A percentile compares a stretch with the other conserved stretches of the same genome.
These are phyloP conservation scores for Pristionchus exspectatus DNA, from an alignment of 2,888 invertebrate genomes.

Conservation along the genomic window DNA sequence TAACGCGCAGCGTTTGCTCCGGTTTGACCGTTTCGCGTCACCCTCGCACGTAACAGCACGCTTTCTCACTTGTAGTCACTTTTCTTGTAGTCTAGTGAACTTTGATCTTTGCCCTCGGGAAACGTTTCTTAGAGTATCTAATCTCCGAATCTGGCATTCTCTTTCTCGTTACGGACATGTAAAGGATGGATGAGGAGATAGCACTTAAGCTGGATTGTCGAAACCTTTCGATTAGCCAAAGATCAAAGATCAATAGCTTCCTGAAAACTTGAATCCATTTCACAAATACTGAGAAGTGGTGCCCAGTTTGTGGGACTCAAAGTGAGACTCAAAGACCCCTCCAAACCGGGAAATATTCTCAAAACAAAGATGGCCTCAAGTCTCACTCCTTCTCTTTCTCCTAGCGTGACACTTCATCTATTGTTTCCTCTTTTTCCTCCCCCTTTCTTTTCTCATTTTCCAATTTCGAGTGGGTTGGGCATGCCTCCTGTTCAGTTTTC, in stretches of 20 bases:
- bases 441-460: neutral
- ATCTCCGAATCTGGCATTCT: neutral
- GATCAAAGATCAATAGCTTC: too few species aligned
- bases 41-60: neutral
- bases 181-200: neutral
- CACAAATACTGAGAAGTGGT: too few species aligned
- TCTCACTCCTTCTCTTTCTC: neutral
- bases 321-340: neutral
- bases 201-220: neutral
- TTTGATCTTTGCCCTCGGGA: neutral
- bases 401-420: constrained; percentile 6
- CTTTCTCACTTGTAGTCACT: neutral
- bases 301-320: neutral
- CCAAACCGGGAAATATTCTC: neutral
- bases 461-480: neutral
- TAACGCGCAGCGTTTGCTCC: neutral
- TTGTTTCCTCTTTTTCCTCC: neutral
- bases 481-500: neutral
- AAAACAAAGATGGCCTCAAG: constrained; percentile 14
- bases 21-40: neutral
- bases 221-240: too few species aligned
- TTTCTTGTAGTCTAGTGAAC: neutral
- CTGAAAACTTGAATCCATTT: too few species aligned
- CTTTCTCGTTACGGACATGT: neutral
- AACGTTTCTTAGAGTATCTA: neutral